phyloP scores from a whole-genome alignment of 2,797 vertebrate genomes.

The Typhlichthys subterraneus region DNA sequence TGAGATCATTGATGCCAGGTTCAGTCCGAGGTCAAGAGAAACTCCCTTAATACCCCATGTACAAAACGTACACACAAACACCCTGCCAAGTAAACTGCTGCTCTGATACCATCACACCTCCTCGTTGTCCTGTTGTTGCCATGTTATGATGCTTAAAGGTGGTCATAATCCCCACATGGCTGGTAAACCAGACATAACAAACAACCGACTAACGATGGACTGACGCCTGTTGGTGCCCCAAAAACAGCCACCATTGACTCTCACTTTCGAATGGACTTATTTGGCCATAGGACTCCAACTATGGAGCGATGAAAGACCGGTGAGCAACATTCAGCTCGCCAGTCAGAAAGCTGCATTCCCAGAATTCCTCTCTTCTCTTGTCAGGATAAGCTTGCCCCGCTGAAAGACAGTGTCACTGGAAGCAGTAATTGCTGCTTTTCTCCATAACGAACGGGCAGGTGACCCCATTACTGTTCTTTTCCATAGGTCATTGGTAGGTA shows the following conservation, averaged over 20 bases:
- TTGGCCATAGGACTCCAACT: constrained; percentile 34
- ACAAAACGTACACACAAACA: constrained; percentile 32
- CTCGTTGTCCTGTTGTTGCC: constrained; percentile 44
- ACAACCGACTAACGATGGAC: constrained; percentile 3
- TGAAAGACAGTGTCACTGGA: constrained; percentile 39
- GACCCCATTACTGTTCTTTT: too few species aligned
- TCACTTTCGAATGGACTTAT: constrained; percentile 8
- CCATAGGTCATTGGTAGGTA: too few species aligned
- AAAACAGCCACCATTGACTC: constrained; percentile 10
- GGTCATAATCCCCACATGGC: constrained; percentile 65
- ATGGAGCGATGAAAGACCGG: constrained; percentile 26
- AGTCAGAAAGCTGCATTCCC: constrained; percentile 44
- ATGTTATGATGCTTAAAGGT: constrained; percentile 25
- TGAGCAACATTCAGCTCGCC: constrained; percentile 26
- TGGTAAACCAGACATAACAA: constrained; percentile 53
- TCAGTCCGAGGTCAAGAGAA: constrained; percentile 58
- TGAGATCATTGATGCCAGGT: constrained; percentile 45
- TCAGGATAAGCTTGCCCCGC: constrained; percentile 24
- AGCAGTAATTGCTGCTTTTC: not conserved
- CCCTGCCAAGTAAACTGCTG: constrained; percentile 12
- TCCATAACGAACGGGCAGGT: not conserved
- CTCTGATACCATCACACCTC: constrained; percentile 43
- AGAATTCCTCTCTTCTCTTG: constrained; percentile 41
- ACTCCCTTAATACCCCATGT: constrained; percentile 53
- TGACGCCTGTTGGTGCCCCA: constrained; percentile 23